Base-by-base conservation (phyloP, 2,888 invertebrate genomes). In the Cosmia trapezina region DNA sequence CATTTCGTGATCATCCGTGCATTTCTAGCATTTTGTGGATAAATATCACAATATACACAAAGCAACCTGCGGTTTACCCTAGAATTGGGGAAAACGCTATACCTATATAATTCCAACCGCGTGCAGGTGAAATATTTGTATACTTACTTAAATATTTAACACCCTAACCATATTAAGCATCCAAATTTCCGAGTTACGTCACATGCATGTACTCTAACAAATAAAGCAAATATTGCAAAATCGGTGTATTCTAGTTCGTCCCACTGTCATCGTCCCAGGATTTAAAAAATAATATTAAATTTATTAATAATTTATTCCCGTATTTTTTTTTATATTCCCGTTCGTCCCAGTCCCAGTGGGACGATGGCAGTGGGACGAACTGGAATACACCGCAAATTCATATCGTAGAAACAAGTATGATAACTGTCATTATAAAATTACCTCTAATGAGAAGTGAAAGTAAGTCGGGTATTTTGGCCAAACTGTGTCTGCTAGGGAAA, bases 401-500 rank as follows among this genome's bases (percentile, higher is more conserved):
- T 49, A 14, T 5, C 49, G 0, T 9, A 6, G 33, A n/a, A 51
- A n/a, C 5, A 11, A 41, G 47, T 33, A 51, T 2, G 12, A n/a
- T 49, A 53, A 11, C 33, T 4, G 43, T 59, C 11, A 59, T 54
- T 7, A 45, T 37, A 66, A 64, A 72, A 59, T 71, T 77, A 93
- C 96, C 95, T 92, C 96, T 89, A 2, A 95, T 81, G 53, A 96
- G 87, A 47, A 95, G 90, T 61, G 92, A 80, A 8, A 93, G 91
- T 63, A 96, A 86, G 78, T 96, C 95, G 0, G 88, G 54, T 81
- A 94, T 89, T 88, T 95, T 95, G 2, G 93, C 89, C 61, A 96
- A 87, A 49, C 70, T 85, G 68, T 96, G 95, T 61, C 96, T 88
- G 76, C 90, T 91, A 3, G 83, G 60, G 86, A 95, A 96, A 73